Percentiles rank a stretch among this genome's conserved stretches.
Conservation (phyloP, 2,797 vertebrate genomes). For the Varecia variegata region DNA sequence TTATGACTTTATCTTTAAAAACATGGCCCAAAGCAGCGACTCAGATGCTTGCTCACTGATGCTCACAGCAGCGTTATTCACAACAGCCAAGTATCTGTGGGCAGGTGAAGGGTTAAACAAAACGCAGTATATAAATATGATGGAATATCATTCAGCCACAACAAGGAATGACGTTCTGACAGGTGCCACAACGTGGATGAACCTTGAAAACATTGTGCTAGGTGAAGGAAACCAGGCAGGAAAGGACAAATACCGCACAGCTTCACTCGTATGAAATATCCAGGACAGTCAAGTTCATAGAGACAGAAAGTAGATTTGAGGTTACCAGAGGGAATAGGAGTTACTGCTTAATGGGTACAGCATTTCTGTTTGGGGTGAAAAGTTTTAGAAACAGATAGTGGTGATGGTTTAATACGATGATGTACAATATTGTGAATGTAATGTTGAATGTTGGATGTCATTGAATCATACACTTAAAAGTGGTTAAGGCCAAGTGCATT, state of each 20-base stretch:
- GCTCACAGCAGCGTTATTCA: not conserved
- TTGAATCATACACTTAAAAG: not conserved
- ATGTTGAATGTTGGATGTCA: not conserved
- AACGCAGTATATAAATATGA: fast-evolving
- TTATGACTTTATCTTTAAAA: not conserved
- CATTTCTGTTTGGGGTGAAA: not conserved
- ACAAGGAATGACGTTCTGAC: not conserved
- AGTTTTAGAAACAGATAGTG: not conserved
- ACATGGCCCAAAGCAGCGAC: not conserved
- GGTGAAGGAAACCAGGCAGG: not conserved
- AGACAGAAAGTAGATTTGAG: not conserved
- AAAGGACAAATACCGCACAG: not conserved
- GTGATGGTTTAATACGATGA: not conserved
- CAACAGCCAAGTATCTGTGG: not conserved
- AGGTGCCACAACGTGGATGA: not conserved
- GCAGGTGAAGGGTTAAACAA: not conserved
- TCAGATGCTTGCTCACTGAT: not conserved
- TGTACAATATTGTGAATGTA: not conserved
- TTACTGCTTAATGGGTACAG: not conserved
- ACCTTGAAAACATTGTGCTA: not conserved
- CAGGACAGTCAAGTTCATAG: not conserved
- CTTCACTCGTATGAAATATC: not conserved
- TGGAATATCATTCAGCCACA: not conserved
- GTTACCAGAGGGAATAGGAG: not conserved
- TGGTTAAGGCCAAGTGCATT: not conserved